Base-by-base conservation (phyloP, 64 coral and sea anemone species). In the Platygyra sinensis region DNA sequence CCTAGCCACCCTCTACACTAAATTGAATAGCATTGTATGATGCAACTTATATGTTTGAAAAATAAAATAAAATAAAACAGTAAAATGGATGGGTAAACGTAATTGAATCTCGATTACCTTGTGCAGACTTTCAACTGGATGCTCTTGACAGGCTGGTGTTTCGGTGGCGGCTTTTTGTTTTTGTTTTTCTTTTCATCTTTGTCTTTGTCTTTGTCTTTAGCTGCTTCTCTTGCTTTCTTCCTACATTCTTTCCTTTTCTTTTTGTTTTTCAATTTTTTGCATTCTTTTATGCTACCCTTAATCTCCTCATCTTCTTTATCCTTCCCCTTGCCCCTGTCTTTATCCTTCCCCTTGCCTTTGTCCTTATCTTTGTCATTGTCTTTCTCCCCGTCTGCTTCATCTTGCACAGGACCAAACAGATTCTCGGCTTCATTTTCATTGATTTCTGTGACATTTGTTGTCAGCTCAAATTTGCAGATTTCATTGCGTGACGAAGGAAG, bases 91-190 rank as follows among this genome's bases (percentile, higher is more conserved):
- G 7, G 42, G 42, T 46, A 46, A 46, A 46, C 42, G 42, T 46
- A 46, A 46, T 6, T 46, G 42, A 46, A 46, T 46, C 42, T 46
- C 42, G 42, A 46, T 92, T 92, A 92, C 90, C 74, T 60, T 29
- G 90, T 71, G 39, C 90, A 92, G 46, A 92, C 74, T 52, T 77
- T 92, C 33, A 92, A 87, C 61, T 64, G 72, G 60, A 88, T 79
- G 62, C 36, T 87, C 38, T 57, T 78, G 3, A 77, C 82, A 18
- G 81, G 81, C 22, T 85, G 81, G 19, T 76, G 52, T 76, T 88
- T 74, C 25, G 72, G 55, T 42, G 89, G 67, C 50, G 80, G 88
- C 77, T 72, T 81, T 52, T 64, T 67, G 4, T 64, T 89, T 18
- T 79, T 79, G 0, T 80, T 80, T 22, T 42, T 50, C 0, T 46